Percentiles rank a stretch among this genome's conserved stretches.
phyloP scores from a whole-genome alignment of 2,113 vertebrate species.

The Halcyon senegalensis region DNA sequence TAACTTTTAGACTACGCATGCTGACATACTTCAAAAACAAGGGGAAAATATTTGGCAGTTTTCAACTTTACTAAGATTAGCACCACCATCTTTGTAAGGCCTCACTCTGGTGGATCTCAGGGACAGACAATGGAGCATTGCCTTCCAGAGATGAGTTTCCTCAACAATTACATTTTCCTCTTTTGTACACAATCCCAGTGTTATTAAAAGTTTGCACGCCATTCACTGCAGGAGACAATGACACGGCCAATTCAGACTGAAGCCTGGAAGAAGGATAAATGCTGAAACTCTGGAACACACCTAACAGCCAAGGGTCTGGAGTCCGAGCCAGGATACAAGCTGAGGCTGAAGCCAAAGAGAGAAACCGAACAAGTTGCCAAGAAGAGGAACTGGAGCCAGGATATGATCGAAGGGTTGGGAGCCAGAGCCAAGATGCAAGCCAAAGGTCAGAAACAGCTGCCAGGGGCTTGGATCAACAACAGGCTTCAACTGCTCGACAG shows the following conservation, averaged over 20 bases:
- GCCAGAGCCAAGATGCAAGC: conserved; percentile 2
- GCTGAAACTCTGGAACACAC: conserved; percentile 9
- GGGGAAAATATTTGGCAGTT: neutral
- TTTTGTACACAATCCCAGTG: neutral
- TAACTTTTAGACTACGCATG: fast-evolving
- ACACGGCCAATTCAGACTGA: neutral
- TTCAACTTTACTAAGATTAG: neutral
- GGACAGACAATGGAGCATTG: fast-evolving
- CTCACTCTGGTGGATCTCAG: neutral
- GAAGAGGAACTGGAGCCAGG: neutral
- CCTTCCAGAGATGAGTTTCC: neutral
- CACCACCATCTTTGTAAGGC: neutral
- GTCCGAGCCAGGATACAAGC: neutral
- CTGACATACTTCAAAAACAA: neutral
- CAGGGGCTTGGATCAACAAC: conserved; percentile 9
- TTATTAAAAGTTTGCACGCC: conserved; percentile 41
- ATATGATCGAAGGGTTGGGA: neutral
- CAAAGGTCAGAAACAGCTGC: conserved; percentile 54
- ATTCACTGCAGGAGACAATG: neutral
- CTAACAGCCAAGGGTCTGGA: neutral
- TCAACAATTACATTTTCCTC: neutral
- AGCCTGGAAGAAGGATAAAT: conserved; percentile 17
- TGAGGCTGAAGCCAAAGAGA: neutral
- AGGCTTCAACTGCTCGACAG: neutral
- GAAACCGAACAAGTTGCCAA: neutral